Base-by-base conservation (phyloP, 2,113 vertebrate genomes). In the Cavia porcellus region DNA sequence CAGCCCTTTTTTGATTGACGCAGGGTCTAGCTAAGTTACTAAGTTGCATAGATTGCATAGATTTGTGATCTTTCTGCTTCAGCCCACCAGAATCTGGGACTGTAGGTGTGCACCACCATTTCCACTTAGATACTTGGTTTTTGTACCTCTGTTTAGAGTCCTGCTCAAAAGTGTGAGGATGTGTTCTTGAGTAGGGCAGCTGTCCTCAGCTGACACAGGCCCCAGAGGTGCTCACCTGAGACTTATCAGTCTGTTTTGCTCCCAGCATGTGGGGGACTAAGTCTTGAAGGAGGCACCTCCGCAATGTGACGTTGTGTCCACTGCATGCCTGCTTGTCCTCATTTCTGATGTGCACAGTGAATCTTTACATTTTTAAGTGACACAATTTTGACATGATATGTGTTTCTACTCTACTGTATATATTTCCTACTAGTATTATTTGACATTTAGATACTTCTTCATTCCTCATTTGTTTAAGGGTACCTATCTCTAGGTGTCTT, bases 351-450 rank as follows among this genome's bases (percentile, higher is more conserved):
- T 84, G 47, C 7, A 12, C 81, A 92, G n/a, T 47, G 17, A 89
- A 93, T 72, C 25, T 59, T 66, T 89, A 19, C 79, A 52, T 66
- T 95, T 92, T 82, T 47, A 87, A 94, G 75, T 83, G 64, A 83
- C 14, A 6, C 59, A 90, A 88, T 88, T 96, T 95, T 8, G 59
- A 92, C 90, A 17, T 55, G 47, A 92, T 30, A 91, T 25, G 45
- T 14, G 87, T 66, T 35, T 2, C 42, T 80, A 57, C 17, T 13
- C 90, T 89, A 30, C 28, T 11, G 3, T 52, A 11, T 92, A 75
- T n/a, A 4, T 88, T 55, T 75, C 42, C 47, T 82, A 59, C 24
- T 52, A 59, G 52, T 50, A 24, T 70, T 77, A 45, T n/a, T 47
- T 68, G 24, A 47, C 59, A 35, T 91, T 82, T 64, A 86, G 38